A percentile compares a stretch with the other conserved stretches of the same genome.
Evolutionary conservation across 2,113 vertebrate species (phyloP).

Genomic region (Ciconia stormi): DNA sequence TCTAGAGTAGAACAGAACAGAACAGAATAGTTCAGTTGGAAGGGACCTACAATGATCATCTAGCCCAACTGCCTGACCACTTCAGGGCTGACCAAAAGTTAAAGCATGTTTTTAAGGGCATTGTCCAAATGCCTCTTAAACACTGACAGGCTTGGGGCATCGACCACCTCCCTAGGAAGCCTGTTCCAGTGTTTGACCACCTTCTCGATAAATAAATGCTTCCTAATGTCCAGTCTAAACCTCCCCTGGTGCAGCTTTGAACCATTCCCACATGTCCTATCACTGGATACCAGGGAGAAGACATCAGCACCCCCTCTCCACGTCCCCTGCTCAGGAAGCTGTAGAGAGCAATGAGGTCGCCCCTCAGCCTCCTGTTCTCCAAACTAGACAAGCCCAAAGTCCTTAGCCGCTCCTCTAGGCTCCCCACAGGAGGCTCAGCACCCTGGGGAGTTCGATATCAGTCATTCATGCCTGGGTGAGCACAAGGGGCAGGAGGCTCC

Average conservation of each 20-base stretch:
- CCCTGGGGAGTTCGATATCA: not conserved
- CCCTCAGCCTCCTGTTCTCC: not conserved
- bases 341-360: not conserved
- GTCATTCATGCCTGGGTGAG: not conserved
- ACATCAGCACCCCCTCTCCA: not conserved
- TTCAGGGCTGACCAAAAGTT: not conserved
- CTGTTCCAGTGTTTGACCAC: not conserved
- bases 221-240: not conserved
- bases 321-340: not conserved
- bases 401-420: not conserved
- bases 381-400: not conserved
- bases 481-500: not conserved
- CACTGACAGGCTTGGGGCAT: not conserved
- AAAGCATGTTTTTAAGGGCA: not conserved
- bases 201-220: not conserved
- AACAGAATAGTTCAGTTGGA: not conserved
- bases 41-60: not conserved
- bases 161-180: rapidly evolving
- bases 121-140: not conserved
- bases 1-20: not conserved
- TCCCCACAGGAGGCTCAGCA: not conserved
- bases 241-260: not conserved
- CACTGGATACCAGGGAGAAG: not conserved
- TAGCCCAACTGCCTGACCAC: not conserved
- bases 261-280: rapidly evolving